Evolutionary conservation across 2,888 invertebrate species (phyloP).

Genomic region (Parapristionchus giblindavisi): DNA sequence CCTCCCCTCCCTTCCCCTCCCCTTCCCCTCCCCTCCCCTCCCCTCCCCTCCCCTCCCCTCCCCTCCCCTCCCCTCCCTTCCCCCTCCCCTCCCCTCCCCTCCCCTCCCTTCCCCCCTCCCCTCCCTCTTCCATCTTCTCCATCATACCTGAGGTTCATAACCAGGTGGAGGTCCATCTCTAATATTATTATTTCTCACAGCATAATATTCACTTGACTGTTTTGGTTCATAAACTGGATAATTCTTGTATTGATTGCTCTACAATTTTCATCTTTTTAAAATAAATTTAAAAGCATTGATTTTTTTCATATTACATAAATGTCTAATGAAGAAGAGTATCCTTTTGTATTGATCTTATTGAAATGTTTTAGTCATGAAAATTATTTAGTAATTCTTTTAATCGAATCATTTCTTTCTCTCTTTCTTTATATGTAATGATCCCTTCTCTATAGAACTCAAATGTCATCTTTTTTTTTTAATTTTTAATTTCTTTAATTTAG

Average conservation of each 20-base stretch:
- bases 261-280: too few species aligned
- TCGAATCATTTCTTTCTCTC: too few species aligned
- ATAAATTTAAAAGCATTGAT: too few species aligned
- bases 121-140: not conserved
- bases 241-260: conserved; percentile 48
- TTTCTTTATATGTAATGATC: not conserved
- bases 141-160: too few species aligned
- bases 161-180: conserved; percentile 10
- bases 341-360: too few species aligned
- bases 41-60: not conserved
- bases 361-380: too few species aligned
- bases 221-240: conserved; percentile 67
- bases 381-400: too few species aligned
- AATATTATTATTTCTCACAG: conserved; percentile 40
- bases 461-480: not conserved
- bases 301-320: too few species aligned
- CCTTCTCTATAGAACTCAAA: not conserved
- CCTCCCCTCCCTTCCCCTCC: not conserved
- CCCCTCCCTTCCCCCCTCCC: not conserved
- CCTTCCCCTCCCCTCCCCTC: conserved; percentile 6
- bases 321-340: too few species aligned
- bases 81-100: not conserved
- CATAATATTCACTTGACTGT: conserved; percentile 63
- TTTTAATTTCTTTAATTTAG: too few species aligned
- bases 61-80: not conserved